Percentiles rank a stretch among this genome's conserved stretches.
Conservation (phyloP, 2,797 vertebrate species). For the Channa striata region DNA sequence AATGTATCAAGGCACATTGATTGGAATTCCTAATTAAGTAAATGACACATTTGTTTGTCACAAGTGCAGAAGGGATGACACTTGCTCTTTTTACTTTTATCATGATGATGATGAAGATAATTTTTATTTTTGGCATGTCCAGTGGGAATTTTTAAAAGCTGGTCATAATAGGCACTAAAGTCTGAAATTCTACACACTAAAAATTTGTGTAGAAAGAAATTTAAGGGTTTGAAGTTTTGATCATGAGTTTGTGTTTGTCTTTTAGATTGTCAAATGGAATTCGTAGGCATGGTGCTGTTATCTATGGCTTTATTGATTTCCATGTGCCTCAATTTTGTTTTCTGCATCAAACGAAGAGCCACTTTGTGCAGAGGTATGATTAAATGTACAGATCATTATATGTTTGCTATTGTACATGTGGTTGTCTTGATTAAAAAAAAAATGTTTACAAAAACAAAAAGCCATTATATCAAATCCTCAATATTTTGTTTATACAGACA, state of each 20-base stretch:
- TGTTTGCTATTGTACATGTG: too few relatives aligned
- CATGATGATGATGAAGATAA: too few relatives aligned
- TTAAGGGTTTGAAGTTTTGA: background rate
- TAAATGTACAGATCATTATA: background rate
- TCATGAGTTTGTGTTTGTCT: slow-evolving; percentile 14
- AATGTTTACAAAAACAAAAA: background rate
- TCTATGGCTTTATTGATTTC: slow-evolving; percentile 74
- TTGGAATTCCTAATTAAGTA: background rate
- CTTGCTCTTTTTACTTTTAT: background rate
- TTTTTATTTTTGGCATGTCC: slow-evolving; percentile 4
- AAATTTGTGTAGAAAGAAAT: background rate
- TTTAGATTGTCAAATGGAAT: rapidly evolving
- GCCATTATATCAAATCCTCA: background rate
- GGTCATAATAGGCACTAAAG: background rate
- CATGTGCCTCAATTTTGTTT: slow-evolving; percentile 71
- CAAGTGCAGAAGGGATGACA: background rate
- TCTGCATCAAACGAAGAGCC: slow-evolving; percentile 59
- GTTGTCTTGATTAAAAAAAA: background rate
- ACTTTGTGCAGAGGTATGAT: slow-evolving; percentile 62
- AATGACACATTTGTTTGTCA: background rate
- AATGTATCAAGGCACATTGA: background rate
- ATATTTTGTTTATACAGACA: slow-evolving; percentile 48
- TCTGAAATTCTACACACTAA: background rate
- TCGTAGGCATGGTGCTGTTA: slow-evolving; percentile 28
- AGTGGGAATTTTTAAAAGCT: background rate